These are phyloP conservation scores for Prosapia bicincta DNA, from an alignment of 2,888 invertebrate species.

Conservation along the genomic window DNA sequence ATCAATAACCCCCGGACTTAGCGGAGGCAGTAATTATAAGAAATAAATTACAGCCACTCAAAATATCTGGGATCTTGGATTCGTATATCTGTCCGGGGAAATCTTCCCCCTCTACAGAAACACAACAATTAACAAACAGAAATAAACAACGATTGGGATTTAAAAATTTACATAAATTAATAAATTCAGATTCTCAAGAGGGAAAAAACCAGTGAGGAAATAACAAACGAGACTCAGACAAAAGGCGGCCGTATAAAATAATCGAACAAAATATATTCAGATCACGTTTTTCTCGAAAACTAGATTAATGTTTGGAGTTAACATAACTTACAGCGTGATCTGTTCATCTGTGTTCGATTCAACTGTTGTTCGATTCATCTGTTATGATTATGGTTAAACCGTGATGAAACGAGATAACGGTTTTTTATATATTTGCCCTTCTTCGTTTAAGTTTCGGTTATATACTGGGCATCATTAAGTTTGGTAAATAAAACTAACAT, in stretches of 20 bases:
- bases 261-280: neutral
- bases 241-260: neutral
- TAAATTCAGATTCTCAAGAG: neutral
- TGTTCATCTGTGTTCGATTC: too few relatives aligned
- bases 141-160: neutral
- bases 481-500: too few relatives aligned
- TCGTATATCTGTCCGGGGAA: neutral
- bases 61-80: neutral
- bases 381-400: too few relatives aligned
- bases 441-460: too few relatives aligned
- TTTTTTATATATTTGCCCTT: too few relatives aligned
- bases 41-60: neutral
- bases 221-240: neutral
- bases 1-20: neutral
- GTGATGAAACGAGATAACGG: too few relatives aligned
- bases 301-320: conserved; percentile 27
- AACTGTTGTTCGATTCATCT: too few relatives aligned
- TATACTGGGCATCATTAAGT: too few relatives aligned
- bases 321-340: conserved; percentile 24
- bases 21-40: neutral
- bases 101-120: neutral
- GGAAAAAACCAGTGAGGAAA: neutral
- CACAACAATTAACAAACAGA: neutral
- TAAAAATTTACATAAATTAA: neutral
- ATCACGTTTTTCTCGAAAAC: conserved; percentile 22